Evolutionary conservation across 2,113 vertebrate species (phyloP), one percentile per base, ranked within the genome.

Genomic region (Callipepla californica): DNA sequence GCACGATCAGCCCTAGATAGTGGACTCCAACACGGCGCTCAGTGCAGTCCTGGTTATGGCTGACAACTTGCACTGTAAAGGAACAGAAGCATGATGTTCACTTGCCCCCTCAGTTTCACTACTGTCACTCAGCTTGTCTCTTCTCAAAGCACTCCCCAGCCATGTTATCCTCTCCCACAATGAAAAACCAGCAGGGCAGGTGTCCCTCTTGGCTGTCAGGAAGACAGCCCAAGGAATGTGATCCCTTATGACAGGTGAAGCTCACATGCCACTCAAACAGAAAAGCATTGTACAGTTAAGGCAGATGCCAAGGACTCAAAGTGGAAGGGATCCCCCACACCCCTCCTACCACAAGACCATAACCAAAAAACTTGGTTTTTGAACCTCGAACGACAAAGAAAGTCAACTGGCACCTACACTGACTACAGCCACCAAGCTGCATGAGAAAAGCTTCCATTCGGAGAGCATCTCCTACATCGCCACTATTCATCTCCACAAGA

Each of bases 401-500:
- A 96, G 73, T 36, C 80, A 55, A 70, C 93, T 88, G 94, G 65
- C 76, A 87, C 83, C 94, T 92, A 84, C 40, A 11, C 11, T 38
- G 18, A 48, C 84, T 77, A 95, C 89, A 34, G 80, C 20, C 92
- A 93, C 66, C 68, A 83, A 80, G 6, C 32, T 92, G 78, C 89
- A 74, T 47, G 62, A 95, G 74, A 72, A 81, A 90, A 22, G 12
- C 45, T 5, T 89, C 68, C 85, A 23, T 67, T 83, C 47, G 47
- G 61, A 47, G 68, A 85, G 26, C 15, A 38, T 51, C 74, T 80
- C 68, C 84, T 87, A 57, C 57, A 23, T 57, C 28, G 83, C 59
- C 65, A 90, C 75, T 51, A 75, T 89, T 92, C 23, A 8, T 47
- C 20, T 94, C 92, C 85, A 88, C 82, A 94, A 93, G 63, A 83